Percentiles rank a stretch among this genome's conserved stretches.
Evolutionary conservation across 2,113 vertebrate species (phyloP).

Genomic region (Eidolon helvum): DNA sequence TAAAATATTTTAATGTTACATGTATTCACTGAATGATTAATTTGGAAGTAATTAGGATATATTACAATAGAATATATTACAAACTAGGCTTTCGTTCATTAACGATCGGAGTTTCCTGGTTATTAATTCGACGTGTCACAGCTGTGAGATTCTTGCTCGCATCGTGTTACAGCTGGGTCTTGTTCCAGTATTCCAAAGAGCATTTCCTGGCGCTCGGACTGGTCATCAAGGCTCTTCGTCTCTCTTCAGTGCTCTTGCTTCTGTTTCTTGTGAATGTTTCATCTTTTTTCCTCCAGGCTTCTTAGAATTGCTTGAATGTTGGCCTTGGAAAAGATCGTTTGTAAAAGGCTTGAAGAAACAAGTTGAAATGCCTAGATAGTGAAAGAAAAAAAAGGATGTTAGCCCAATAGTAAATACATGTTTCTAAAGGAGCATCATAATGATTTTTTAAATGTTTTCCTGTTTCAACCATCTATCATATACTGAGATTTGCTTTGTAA

Average conservation of each 20-base stretch:
- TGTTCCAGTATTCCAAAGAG: neutral
- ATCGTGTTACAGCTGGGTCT: neutral
- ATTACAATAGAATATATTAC: too few species aligned
- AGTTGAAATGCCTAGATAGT: conserved; percentile 36
- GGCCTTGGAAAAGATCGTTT: conserved; percentile 53
- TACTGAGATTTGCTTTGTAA: conserved; percentile 4
- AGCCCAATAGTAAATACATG: conserved; percentile 9
- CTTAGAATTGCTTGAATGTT: conserved; percentile 21
- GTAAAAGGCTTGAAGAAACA: conserved; percentile 50
- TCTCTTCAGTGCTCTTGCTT: neutral
- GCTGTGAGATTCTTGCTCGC: neutral
- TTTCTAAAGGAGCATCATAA: conserved; percentile 9
- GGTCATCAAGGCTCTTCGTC: neutral
- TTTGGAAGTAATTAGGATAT: neutral
- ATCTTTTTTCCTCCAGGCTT: conserved; percentile 55
- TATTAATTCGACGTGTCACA: neutral
- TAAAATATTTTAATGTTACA: neutral
- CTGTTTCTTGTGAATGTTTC: conserved; percentile 58
- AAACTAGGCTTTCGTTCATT: neutral
- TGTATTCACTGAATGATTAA: neutral
- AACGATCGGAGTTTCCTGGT: neutral
- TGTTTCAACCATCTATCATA: neutral
- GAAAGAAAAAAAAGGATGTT: conserved; percentile 5
- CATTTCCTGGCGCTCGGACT: conserved; percentile 21
- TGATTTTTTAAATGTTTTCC: neutral